Evolutionary conservation across 2,113 vertebrate species (phyloP).

Genomic region (Bambusicola thoracicus): DNA sequence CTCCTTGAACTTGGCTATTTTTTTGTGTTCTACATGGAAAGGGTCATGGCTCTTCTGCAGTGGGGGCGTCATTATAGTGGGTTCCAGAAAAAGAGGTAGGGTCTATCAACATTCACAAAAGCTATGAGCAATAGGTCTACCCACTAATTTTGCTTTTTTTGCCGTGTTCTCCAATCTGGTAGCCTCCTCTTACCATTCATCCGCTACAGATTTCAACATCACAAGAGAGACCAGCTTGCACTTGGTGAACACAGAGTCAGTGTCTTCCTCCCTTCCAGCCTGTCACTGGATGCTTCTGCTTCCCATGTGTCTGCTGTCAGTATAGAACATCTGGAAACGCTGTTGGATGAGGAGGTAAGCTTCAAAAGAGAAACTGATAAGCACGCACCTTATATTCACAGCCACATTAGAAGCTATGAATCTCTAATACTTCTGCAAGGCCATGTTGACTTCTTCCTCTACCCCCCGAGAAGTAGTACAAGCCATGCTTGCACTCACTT

Average conservation of each 20-base stretch:
- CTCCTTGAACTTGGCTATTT: neutral
- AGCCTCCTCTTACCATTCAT: neutral
- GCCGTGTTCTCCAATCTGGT: neutral
- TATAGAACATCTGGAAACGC: neutral
- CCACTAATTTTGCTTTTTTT: neutral
- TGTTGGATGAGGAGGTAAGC: slow-evolving; percentile 51
- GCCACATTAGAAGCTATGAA: neutral
- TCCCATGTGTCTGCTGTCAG: slow-evolving; percentile 14
- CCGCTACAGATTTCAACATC: slow-evolving; percentile 61
- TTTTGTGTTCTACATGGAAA: neutral
- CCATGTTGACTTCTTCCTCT: neutral
- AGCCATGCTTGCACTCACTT: neutral
- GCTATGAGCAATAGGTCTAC: neutral
- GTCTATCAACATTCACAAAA: neutral
- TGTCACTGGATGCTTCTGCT: slow-evolving; percentile 51
- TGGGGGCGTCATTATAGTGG: neutral
- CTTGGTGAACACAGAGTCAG: slow-evolving; percentile 19
- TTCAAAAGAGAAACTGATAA: neutral
- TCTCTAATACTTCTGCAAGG: too few relatives aligned
- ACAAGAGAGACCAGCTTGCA: slow-evolving; percentile 57
- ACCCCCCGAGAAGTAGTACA: neutral
- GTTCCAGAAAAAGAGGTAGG: neutral
- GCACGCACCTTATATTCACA: too few relatives aligned
- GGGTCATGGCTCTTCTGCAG: neutral
- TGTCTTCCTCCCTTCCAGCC: neutral